These are phyloP conservation scores for Sitobion miscanthi DNA, from an alignment of 1,140 invertebrate species.

Conservation along the genomic window DNA sequence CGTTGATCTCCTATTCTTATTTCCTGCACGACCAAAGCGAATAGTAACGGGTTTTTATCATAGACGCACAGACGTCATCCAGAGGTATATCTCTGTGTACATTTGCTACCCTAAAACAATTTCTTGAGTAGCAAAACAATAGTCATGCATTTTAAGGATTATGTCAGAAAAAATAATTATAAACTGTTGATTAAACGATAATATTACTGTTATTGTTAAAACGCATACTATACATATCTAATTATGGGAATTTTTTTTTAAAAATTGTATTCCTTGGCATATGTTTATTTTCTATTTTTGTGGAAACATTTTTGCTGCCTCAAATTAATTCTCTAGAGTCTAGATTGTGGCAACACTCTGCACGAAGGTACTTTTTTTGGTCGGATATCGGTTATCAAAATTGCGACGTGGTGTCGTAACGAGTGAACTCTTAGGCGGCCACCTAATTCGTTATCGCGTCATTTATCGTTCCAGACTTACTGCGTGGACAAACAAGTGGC, in stretches of 20 bases:
- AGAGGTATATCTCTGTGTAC: neutral
- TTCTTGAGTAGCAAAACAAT: neutral
- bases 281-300: neutral
- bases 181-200: neutral
- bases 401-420: neutral
- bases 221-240: neutral
- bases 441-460: neutral
- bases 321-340: neutral
- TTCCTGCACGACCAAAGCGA: neutral
- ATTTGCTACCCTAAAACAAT: neutral
- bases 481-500: constrained; percentile 80
- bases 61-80: neutral
- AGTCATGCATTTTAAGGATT: neutral
- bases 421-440: no score
- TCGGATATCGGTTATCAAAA: neutral
- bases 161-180: neutral
- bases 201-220: neutral
- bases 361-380: neutral
- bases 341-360: neutral
- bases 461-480: constrained; percentile 75
- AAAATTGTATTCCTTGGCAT: neutral
- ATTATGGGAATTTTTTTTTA: neutral
- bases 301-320: neutral
- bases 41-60: neutral
- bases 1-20: neutral